phyloP scores from a whole-genome alignment of 2,797 vertebrate genomes.

The Eutrigla gurnardus region DNA sequence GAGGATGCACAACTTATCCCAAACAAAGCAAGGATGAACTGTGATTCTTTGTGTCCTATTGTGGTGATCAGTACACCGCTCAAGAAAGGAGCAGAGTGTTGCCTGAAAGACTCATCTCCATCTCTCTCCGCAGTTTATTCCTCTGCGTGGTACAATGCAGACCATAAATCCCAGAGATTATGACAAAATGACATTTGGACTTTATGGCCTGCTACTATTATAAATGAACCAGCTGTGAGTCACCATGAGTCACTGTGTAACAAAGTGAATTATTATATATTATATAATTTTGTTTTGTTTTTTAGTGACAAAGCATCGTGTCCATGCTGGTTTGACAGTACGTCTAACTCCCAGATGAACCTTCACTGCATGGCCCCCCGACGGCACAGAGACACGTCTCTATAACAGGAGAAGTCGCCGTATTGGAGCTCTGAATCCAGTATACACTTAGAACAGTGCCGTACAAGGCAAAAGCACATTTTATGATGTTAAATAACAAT shows the following conservation, averaged over 20 bases:
- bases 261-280: slow-evolving; percentile 45
- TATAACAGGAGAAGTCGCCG: neutral
- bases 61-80: neutral
- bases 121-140: slow-evolving; percentile 19
- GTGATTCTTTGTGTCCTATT: slow-evolving; percentile 14
- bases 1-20: neutral
- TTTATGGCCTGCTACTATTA: slow-evolving; percentile 35
- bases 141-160: slow-evolving; percentile 2
- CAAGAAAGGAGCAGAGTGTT: slow-evolving; percentile 2
- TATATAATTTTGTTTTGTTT: slow-evolving; percentile 10
- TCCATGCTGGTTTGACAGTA: slow-evolving; percentile 11
- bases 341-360: slow-evolving; percentile 17
- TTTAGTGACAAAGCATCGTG: slow-evolving; percentile 15
- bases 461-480: too few relatives aligned
- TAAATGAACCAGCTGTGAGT: slow-evolving; percentile 50
- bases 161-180: slow-evolving; percentile 52
- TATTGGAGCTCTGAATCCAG: neutral
- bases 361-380: neutral
- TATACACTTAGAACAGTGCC: too few relatives aligned
- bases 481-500: too few relatives aligned
- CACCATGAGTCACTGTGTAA: slow-evolving; percentile 36
- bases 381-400: neutral
- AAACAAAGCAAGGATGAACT: slow-evolving; percentile 20
- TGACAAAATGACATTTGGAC: slow-evolving; percentile 28
- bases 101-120: slow-evolving; percentile 18